Conservation (phyloP, 64 coral and sea anemone genomes). For the Cladopsammia gracilis region DNA sequence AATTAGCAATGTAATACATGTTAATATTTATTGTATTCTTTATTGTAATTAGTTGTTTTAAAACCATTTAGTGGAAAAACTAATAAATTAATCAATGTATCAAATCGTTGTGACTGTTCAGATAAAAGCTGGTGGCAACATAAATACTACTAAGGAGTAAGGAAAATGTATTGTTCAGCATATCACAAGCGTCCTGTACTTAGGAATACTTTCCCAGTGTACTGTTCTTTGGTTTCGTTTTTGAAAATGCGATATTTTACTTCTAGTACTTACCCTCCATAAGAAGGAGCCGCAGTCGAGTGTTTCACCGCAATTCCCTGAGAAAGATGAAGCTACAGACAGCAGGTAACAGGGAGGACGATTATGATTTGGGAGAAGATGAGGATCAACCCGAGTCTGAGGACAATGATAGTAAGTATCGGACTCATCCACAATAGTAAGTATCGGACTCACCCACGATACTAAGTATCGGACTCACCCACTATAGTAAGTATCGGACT, state of each 20-base stretch:
- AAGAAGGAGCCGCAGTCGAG: constrained; percentile 68
- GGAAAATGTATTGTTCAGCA: too few species aligned
- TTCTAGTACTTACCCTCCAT: constrained; percentile 53
- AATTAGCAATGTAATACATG: too few species aligned
- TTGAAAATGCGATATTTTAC: background rate
- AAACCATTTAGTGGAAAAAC: too few species aligned
- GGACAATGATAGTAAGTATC: constrained; percentile 68
- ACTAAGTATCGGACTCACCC: background rate
- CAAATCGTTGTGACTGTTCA: too few species aligned
- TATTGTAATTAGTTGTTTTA: too few species aligned
- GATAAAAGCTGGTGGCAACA: too few species aligned
- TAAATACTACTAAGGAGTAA: too few species aligned
- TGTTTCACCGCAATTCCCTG: constrained; percentile 28
- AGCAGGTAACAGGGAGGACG: constrained; percentile 46
- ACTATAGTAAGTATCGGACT: background rate
- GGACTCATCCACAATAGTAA: too few species aligned
- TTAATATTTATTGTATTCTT: too few species aligned
- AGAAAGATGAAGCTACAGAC: constrained; percentile 47
- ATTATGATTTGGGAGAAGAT: constrained; percentile 81
- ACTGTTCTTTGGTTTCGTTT: background rate
- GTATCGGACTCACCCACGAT: background rate
- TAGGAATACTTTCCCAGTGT: too few species aligned
- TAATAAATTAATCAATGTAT: too few species aligned
- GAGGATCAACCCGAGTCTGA: constrained; percentile 85
- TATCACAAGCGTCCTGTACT: too few species aligned